Evolutionary conservation across 2,113 vertebrate genomes (phyloP).

Genomic region (Apus apus): DNA sequence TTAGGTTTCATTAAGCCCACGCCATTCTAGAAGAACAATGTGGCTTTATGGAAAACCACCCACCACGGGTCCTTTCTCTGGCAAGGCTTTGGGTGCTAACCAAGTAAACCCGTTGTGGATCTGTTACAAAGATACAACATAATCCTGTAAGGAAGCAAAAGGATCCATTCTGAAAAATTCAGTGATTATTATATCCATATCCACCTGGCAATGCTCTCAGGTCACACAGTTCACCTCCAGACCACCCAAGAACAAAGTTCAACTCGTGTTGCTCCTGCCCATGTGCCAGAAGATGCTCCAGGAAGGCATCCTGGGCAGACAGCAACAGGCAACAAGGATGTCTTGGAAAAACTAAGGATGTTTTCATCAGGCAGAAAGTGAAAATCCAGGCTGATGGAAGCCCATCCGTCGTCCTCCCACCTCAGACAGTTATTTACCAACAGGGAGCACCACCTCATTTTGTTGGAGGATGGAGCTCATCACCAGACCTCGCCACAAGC

Average conservation of each 20-base stretch:
- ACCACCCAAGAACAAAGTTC: constrained; percentile 13
- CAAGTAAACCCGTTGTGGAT: neutral
- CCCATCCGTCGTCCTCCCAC: neutral
- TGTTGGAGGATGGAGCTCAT: neutral
- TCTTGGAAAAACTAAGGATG: neutral
- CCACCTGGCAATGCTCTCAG: neutral
- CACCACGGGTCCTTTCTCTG: neutral
- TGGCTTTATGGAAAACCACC: neutral
- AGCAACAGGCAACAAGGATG: neutral
- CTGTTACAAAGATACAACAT: neutral
- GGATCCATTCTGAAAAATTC: neutral
- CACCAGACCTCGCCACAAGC: neutral
- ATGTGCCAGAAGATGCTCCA: neutral
- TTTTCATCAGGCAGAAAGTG: neutral
- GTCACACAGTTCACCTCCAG: neutral
- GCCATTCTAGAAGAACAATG: neutral
- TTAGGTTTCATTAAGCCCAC: neutral
- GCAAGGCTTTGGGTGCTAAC: neutral
- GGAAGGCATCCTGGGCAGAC: neutral
- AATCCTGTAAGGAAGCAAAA: neutral
- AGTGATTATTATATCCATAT: neutral
- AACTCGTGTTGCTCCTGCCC: neutral
- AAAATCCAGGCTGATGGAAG: neutral
- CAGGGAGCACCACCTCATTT: neutral
- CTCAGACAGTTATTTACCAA: neutral